phyloP scores from a whole-genome alignment of 2,797 vertebrate species.

The Sebastolobus alascanus region DNA sequence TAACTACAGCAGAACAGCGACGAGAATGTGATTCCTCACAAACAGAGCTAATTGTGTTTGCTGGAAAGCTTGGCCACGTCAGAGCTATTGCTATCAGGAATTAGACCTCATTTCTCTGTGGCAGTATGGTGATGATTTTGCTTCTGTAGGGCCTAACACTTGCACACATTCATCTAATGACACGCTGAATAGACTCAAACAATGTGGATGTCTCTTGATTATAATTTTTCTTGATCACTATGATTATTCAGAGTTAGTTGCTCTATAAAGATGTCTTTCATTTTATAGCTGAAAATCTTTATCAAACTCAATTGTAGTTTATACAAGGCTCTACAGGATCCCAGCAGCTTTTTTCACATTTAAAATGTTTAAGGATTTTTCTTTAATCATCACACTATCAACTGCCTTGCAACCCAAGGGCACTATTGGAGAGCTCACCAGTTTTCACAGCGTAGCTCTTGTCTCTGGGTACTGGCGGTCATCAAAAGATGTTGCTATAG shows the following conservation, averaged over 20 bases:
- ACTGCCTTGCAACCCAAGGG: background rate
- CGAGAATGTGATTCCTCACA: background rate
- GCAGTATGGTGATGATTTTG: background rate
- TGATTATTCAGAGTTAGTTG: background rate
- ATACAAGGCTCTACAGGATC: background rate
- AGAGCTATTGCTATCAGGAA: background rate
- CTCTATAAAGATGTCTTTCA: background rate
- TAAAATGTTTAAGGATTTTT: background rate
- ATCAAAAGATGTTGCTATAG: constrained; percentile 14
- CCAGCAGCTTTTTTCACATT: background rate
- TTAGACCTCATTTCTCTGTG: background rate
- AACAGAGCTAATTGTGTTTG: background rate
- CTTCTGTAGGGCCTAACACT: background rate
- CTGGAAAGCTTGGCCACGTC: background rate
- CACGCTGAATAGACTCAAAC: background rate
- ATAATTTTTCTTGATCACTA: background rate
- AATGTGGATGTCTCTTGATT: background rate
- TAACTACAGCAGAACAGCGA: background rate
- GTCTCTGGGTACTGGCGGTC: background rate
- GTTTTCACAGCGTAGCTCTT: background rate
- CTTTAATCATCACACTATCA: background rate
- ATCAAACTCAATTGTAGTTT: background rate
- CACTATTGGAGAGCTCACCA: background rate
- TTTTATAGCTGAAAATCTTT: background rate
- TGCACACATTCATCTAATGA: too few species aligned